Base-by-base conservation (phyloP, 1,140 invertebrate species). In the Ceratosolen solmsi region DNA sequence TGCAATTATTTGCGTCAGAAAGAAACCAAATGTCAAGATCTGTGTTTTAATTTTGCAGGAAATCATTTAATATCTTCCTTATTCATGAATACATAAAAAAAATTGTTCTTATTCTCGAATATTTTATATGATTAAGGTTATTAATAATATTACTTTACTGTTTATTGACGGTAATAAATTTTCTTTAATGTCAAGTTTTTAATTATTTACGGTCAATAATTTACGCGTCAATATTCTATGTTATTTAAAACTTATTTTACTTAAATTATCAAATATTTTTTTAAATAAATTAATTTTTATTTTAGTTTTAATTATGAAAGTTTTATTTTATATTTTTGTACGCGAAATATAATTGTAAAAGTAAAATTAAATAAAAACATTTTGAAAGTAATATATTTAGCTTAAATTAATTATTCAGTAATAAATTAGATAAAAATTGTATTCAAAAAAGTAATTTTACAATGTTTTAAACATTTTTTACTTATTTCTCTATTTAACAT, bases 141-240 rank as follows among this genome's bases (percentile, higher is more conserved):
- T 68, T 65, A 22, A n/a, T n/a, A n/a, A n/a, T n/a, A n/a, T 20
- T 9, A 54, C 3, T 68, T n/a, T 38, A 38, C 5, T 36, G 76
- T 51, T 25, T 17, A n/a, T 22, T 78, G 76, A 78, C 76, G 76
- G 63, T 78, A 65, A 78, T 30, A 22, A 33, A 22, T 76, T 46
- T n/a, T 63, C 3, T 25, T 74, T 68, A n/a, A n/a, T 68, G 76
- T 68, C 60, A 78, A 63, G n/a, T n/a, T n/a, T 30, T 13, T 25
- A 58, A 36, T 36, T 38, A n/a, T 5, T 17, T 46, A 70, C 38
- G 17, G 36, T 70, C 13, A 70, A 25, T 33, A 11, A 25, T 41
- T 38, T 30, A n/a, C n/a, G n/a, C n/a, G n/a, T n/a, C n/a, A n/a
- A n/a, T n/a, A n/a, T n/a, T n/a, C n/a, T n/a, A n/a, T n/a, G n/a